Evolutionary conservation across 1,140 invertebrate species (phyloP), one percentile per base, ranked within the genome.

Genomic region (Drosophila gunungcola): DNA sequence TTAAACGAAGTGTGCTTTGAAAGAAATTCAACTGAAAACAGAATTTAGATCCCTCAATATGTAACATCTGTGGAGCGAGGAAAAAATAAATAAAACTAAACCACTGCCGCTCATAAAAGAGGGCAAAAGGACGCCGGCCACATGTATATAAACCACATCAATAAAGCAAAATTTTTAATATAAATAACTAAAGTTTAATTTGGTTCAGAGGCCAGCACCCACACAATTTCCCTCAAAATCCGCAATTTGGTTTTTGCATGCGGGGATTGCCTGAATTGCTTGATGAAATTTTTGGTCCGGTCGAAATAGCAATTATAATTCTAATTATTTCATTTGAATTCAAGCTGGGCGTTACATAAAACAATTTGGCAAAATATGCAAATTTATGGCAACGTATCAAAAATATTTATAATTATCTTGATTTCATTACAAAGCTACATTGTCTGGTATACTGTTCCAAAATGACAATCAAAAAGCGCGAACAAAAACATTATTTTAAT

Each of bases 161-260:
- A 88, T 88, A 89, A 84, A 89, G 84, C 84, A 88, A 72, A 80
- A 88, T 88, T 88, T 72, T 88, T 88, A 88, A 88, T 88, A 88
- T 88, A 88, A 88, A 88, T 89, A 88, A 88, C 84, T 80, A 89
- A 84, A 89, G 77, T 89, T 89, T 84, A 72, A 88, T 84, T 79
- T 80, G 80, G 79, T 78, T 73, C 81, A 34, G 45, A 53, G 61
- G 42, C 46, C 46, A 61, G 39, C 36, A 4, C 65, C 49, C 61
- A 64, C 56, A 56, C 39, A 45, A 38, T 39, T 25, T 48, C 6
- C 27, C 46, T 42, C 27, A 10, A 12, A 43, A 42, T 13, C 48
- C 45, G 32, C 54, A 55, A 25, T 39, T 65, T 5, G 46, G 68
- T 69, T 58, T 76, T 46, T 27, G 63, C 58, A 62, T 58, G 68